phyloP scores from a whole-genome alignment of 2,888 invertebrate species.

The Lasioglossum zephyrum region DNA sequence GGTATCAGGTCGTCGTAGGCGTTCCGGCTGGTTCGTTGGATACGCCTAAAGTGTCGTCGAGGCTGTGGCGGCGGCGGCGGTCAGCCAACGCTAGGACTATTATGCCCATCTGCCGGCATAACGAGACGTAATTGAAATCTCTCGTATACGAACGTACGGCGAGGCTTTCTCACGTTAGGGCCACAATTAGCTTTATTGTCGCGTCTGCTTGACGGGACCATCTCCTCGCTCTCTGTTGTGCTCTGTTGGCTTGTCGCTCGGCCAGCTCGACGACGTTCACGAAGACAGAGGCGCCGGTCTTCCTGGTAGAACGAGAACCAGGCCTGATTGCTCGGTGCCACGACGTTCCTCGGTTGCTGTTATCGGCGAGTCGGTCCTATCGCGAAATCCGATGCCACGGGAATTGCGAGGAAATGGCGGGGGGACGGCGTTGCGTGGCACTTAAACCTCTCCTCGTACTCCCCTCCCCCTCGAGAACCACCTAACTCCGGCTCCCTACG shows the following conservation, averaged over 20 bases:
- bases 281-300: slow-evolving; percentile 61
- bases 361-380: slow-evolving; percentile 58
- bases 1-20: slow-evolving; percentile 53
- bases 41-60: slow-evolving; percentile 69
- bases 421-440: slow-evolving; percentile 37
- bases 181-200: slow-evolving; percentile 81
- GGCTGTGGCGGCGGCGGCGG: slow-evolving; percentile 60
- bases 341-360: slow-evolving; percentile 41
- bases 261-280: slow-evolving; percentile 30
- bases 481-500: slow-evolving; percentile 1
- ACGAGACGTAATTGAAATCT: slow-evolving; percentile 84
- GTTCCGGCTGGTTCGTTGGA: slow-evolving; percentile 54
- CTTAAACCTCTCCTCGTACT: neutral
- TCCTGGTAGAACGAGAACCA: slow-evolving; percentile 46
- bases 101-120: slow-evolving; percentile 83
- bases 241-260: slow-evolving; percentile 13
- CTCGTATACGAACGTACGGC: slow-evolving; percentile 72
- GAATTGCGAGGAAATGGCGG: slow-evolving; percentile 43
- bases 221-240: slow-evolving; percentile 15
- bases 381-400: slow-evolving; percentile 62
- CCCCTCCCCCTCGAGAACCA: neutral
- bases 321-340: slow-evolving; percentile 52
- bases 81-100: slow-evolving; percentile 72
- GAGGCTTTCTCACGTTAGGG: slow-evolving; percentile 79
- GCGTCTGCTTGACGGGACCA: slow-evolving; percentile 70